These are phyloP conservation scores for Epiblema foenella DNA, from an alignment of 2,888 invertebrate genomes.

Conservation along the genomic window DNA sequence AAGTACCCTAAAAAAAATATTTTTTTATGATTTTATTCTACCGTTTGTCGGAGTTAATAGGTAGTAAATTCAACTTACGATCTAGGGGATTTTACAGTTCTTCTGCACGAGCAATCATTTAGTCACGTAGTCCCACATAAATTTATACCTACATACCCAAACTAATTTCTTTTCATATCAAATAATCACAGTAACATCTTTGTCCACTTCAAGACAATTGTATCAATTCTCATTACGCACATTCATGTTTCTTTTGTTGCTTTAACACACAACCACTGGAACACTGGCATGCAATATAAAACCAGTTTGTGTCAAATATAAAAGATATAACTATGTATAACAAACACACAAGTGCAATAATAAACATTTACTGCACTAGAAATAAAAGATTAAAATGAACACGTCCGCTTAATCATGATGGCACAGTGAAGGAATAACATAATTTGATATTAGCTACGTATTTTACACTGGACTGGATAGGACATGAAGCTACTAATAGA, in stretches of 20 bases:
- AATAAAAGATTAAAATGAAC: constrained; percentile 9
- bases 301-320: constrained; percentile 14
- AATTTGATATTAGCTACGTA: constrained; percentile 29
- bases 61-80: not conserved
- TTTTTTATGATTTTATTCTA: too few relatives aligned
- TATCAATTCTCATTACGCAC: not conserved
- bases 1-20: too few relatives aligned
- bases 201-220: not conserved
- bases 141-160: not conserved
- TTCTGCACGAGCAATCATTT: not conserved
- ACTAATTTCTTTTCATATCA: not conserved
- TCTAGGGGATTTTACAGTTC: not conserved
- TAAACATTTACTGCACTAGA: constrained; percentile 16
- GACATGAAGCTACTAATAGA: constrained; percentile 26
- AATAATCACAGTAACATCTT: not conserved
- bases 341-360: constrained; percentile 23
- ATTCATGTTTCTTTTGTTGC: not conserved
- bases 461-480: constrained; percentile 13
- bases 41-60: too few relatives aligned
- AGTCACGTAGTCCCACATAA: not conserved
- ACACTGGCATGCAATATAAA: not conserved
- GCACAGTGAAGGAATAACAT: constrained; percentile 14
- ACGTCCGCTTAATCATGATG: constrained; percentile 7
- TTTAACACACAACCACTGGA: not conserved
- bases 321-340: constrained; percentile 23